Evolutionary conservation across 2,797 vertebrate genomes (phyloP), one percentile per base, ranked within the genome.

Genomic region (Sebastes melanostomus): DNA sequence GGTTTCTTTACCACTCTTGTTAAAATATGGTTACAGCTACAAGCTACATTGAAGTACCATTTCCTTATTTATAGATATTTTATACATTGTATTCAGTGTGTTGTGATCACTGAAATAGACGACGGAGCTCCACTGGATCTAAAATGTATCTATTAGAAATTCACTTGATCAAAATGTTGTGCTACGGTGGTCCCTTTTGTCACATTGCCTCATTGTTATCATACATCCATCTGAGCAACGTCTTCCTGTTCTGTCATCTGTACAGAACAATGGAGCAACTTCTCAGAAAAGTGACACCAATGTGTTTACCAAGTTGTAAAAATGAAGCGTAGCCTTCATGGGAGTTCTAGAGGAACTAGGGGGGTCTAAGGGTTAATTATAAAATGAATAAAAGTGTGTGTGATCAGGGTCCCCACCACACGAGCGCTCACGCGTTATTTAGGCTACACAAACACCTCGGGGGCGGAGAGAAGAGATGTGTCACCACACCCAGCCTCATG

Each of bases 401-500:
- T 55, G 74, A 86, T 85, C 54, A 65, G 14, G 75, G 81, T 76
- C 81, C 68, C 50, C 42, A 18, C 66, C 80, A 32, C 78, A 72
- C 36, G 78, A 75, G 75, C 73, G 75, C 58, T 84, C 78, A 84
- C 82, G 88, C 81, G 80, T 90, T 91, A 89, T 92, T 92, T 76
- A 81, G 90, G 87, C 76, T 88, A 88, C 86, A 83, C 84, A 89
- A 86, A 89, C 91, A 92, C 90, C 85, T 87, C 84, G 72, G 91
- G 93, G 93, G 92, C 89, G 89, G 90, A 89, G 92, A 93, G 88
- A 93, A 83, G 88, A 90, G 91, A 93, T 86, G 88, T 88, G 91
- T 92, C 89, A 92, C 94, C 92, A 91, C 94, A 93, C 94, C 94
- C 94, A 88, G 87, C 81, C 85, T 86, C 80, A 36, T 93, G 92